Evolutionary conservation across 2,797 vertebrate species (phyloP), one percentile per base, ranked within the genome.

Genomic region (Chaetodon trifasciatus): DNA sequence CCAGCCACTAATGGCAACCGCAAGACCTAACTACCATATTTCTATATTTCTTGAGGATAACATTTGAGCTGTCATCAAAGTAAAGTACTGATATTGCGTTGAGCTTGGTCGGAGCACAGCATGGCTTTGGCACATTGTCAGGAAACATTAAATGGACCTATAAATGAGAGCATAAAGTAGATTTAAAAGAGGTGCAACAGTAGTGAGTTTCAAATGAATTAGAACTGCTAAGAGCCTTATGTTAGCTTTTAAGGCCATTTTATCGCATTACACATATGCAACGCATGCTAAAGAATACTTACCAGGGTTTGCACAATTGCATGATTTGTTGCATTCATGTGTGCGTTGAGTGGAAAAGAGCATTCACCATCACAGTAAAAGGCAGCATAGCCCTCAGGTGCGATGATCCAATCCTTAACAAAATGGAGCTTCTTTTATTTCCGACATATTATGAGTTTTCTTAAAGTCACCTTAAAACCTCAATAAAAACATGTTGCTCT

Each of bases 141-240:
- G 98, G 98, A 94, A 99, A 99, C 98, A 99, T 99, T 95, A 99
- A 96, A 89, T 99, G 98, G 91, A 99, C 98, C 98, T 99, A 91
- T 82, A 86, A 90, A 85, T 49, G 52, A 79, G 74, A 92, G 65
- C 58, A 84, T 42, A 80, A 79, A 66, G 70, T 24, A n/a, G 58
- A 56, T 83, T 90, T 74, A 72, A 82, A 76, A 66, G 71, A 82
- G 78, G 71, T 69, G 62, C 52, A 69, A 46, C 61, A 62, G 62
- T 55, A 52, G 52, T 37, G 52, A 66, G 78, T 52, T 87, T 76
- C 40, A 79, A 76, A 85, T 67, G 74, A 68, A 69, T 73, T 50
- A 76, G 15, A 74, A 63, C 73, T 53, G 74, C 52, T 70, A 70
- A 46, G 63, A 86, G 86, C 44, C 56, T 74, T 62, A 77, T 50